Evolutionary conservation across 2,888 invertebrate genomes (phyloP).

Genomic region (Minunthozetes semirufus): DNA sequence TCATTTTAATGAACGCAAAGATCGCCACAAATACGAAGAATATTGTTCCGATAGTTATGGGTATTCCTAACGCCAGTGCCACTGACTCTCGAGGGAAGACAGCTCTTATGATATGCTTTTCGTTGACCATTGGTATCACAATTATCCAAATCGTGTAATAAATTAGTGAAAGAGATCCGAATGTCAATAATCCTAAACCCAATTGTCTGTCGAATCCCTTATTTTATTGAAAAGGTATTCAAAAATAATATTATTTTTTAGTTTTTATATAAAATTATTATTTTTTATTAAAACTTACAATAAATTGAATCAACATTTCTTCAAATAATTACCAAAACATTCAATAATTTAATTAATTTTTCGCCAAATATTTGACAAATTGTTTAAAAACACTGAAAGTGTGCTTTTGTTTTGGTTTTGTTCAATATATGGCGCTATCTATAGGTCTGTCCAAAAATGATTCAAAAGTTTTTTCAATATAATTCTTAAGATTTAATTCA

Average conservation of each 20-base stretch:
- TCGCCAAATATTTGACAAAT: no score
- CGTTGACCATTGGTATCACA: conserved; percentile 27
- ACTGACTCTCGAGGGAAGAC: conserved; percentile 33
- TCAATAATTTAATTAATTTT: no score
- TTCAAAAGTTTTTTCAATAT: no score
- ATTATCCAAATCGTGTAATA: conserved; percentile 37
- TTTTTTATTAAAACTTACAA: conserved; percentile 17
- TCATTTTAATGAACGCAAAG: conserved; percentile 35
- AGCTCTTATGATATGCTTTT: conserved; percentile 18
- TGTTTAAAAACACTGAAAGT: no score
- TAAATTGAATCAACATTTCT: background rate
- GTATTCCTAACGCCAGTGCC: conserved; percentile 29
- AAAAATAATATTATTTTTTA: background rate
- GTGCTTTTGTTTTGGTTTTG: no score
- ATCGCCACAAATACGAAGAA: conserved; percentile 30
- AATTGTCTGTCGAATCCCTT: conserved; percentile 34
- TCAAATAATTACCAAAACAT: background rate
- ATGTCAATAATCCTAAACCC: conserved; percentile 23
- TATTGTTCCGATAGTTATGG: conserved; percentile 29
- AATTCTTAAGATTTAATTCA: background rate
- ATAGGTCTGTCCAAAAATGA: no score
- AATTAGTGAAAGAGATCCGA: conserved; percentile 8
- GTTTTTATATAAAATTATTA: background rate
- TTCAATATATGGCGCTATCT: no score
- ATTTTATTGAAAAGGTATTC: background rate